These are phyloP conservation scores for Meloidogyne exigua DNA, from an alignment of 1,140 invertebrate genomes.

Conservation along the genomic window DNA sequence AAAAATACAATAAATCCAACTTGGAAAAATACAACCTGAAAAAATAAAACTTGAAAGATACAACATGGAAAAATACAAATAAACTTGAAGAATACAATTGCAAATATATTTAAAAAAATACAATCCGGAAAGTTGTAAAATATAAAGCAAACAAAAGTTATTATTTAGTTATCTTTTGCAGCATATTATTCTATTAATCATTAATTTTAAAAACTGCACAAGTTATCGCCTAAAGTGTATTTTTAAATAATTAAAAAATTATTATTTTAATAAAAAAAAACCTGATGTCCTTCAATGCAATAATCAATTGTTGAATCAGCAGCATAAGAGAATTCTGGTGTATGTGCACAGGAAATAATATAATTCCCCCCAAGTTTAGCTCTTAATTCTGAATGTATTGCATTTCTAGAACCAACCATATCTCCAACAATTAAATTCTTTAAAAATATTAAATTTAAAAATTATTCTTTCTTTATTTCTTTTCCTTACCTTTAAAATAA, in stretches of 20 bases:
- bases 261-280: not conserved
- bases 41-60: no score
- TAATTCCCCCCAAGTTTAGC: slow-evolving; percentile 48
- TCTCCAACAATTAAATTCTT: slow-evolving; percentile 48
- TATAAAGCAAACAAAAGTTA: no score
- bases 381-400: slow-evolving; percentile 53
- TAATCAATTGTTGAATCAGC: slow-evolving; percentile 20
- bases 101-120: no score
- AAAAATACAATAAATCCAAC: no score
- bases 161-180: no score
- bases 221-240: slow-evolving; percentile 11
- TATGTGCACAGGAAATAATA: slow-evolving; percentile 46
- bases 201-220: slow-evolving; percentile 25
- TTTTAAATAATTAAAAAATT: not conserved
- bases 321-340: slow-evolving; percentile 8
- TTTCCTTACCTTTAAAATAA: slow-evolving; percentile 48
- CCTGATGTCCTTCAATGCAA: slow-evolving; percentile 22
- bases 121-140: no score
- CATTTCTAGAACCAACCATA: slow-evolving; percentile 41
- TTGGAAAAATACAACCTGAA: no score
- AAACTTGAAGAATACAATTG: no score
- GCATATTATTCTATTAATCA: not conserved
- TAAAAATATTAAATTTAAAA: slow-evolving; percentile 15
- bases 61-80: no score
- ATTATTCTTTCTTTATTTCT: no score